These are phyloP conservation scores for Cotesia congregata DNA, from an alignment of 2,888 invertebrate genomes.

Conservation along the genomic window DNA sequence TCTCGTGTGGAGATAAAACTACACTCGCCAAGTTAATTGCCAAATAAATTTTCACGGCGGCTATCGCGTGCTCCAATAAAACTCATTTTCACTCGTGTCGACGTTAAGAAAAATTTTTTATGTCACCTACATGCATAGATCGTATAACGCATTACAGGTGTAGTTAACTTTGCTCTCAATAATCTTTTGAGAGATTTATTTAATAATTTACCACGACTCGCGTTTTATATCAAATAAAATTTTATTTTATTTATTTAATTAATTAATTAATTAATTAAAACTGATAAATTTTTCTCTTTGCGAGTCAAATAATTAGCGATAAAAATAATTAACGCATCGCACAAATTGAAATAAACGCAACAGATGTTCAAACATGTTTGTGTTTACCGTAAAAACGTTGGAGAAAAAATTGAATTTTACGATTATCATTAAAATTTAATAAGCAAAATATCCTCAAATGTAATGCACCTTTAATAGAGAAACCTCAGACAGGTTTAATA, in stretches of 20 bases:
- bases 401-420: not conserved
- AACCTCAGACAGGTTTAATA: not conserved
- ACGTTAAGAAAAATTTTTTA: not conserved
- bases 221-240: not conserved
- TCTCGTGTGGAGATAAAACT: constrained; percentile 27
- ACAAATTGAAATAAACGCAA: not conserved
- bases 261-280: not conserved
- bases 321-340: not conserved
- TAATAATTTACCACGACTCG: not conserved
- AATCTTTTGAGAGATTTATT: not conserved
- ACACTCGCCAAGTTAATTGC: constrained; percentile 21
- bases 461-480: not conserved
- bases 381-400: not conserved
- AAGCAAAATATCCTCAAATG: not conserved
- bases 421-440: not conserved
- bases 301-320: not conserved
- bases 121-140: not conserved
- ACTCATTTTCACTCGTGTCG: constrained; percentile 27
- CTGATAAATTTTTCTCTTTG: not conserved
- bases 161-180: not conserved
- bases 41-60: constrained; percentile 22
- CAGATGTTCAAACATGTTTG: not conserved
- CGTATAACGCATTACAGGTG: not conserved
- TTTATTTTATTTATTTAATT: not conserved
- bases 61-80: constrained; percentile 27